Percentiles rank a stretch among this genome's conserved stretches.
Conservation (phyloP, 2,797 vertebrate genomes). For the Knipowitschia caucasica region DNA sequence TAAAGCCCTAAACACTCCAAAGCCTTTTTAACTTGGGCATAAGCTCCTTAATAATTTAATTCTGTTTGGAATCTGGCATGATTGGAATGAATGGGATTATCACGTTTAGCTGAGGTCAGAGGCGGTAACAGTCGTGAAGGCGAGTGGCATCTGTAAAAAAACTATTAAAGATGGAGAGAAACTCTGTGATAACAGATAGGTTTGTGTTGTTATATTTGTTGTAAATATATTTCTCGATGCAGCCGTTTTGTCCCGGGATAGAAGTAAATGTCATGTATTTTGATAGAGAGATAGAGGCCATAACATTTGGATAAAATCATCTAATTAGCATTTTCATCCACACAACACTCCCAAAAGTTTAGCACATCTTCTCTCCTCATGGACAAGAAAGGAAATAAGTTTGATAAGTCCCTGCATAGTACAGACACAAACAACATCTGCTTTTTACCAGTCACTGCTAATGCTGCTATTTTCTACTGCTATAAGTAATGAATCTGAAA, state of each 20-base stretch:
- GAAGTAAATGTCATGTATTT: too few species aligned
- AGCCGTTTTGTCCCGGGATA: background rate
- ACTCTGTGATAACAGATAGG: too few species aligned
- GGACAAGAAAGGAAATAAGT: too few species aligned
- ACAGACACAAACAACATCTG: too few species aligned
- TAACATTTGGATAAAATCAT: background rate
- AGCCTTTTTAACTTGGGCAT: conserved; percentile 66
- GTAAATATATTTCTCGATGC: background rate
- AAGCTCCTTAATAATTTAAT: conserved; percentile 84
- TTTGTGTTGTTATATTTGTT: background rate
- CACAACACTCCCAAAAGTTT: background rate
- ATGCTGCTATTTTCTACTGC: too few species aligned
- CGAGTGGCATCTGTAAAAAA: conserved; percentile 25
- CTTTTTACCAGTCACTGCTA: too few species aligned
- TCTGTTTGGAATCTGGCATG: conserved; percentile 80
- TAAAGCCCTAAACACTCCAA: conserved; percentile 65
- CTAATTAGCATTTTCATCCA: conserved; percentile 3
- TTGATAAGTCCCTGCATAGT: too few species aligned
- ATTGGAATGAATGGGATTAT: conserved; percentile 69
- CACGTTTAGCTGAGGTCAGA: conserved; percentile 53
- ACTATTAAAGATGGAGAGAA: conserved; percentile 31
- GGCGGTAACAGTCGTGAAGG: conserved; percentile 35
- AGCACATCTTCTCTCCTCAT: background rate
- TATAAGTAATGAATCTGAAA: too few species aligned
- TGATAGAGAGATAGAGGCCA: too few species aligned